A percentile compares a stretch with the other conserved stretches of the same genome.
phyloP scores from a whole-genome alignment of 2,888 invertebrate genomes.

The Dasypogon diadema region DNA sequence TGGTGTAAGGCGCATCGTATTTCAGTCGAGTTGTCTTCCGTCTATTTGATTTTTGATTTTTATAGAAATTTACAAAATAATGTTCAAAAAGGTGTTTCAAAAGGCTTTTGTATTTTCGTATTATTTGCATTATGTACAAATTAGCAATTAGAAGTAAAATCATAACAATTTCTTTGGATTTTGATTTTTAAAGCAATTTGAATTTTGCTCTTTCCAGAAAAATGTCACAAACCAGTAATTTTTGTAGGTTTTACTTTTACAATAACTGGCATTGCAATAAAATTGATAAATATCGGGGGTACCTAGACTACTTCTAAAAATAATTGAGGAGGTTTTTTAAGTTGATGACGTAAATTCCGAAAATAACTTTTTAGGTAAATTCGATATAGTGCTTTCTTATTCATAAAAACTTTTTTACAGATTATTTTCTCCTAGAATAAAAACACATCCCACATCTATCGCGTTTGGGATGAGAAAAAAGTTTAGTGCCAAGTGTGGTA shows the following conservation, averaged over 20 bases:
- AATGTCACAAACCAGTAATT: no score
- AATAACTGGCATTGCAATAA: background rate
- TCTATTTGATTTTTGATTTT: constrained; percentile 69
- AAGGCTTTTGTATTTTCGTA: constrained; percentile 60
- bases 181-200: background rate
- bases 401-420: no score
- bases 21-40: constrained; percentile 91
- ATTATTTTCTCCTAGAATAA: no score
- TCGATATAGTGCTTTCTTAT: no score
- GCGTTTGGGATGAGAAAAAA: no score
- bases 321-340: constrained; percentile 27
- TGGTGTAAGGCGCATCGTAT: constrained; percentile 88
- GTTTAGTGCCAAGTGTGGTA: no score
- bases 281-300: constrained; percentile 18
- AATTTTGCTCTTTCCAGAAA: constrained; percentile 38
- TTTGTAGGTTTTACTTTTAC: background rate
- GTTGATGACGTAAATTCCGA: no score
- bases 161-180: constrained; percentile 31
- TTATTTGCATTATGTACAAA: constrained; percentile 29
- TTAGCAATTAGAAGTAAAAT: constrained; percentile 30
- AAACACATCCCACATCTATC: no score
- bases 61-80: constrained; percentile 53
- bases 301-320: background rate
- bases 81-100: constrained; percentile 58
- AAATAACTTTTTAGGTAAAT: no score